These are phyloP conservation scores for Hydropotes inermis DNA, from an alignment of 2,113 vertebrate genomes.

Conservation along the genomic window DNA sequence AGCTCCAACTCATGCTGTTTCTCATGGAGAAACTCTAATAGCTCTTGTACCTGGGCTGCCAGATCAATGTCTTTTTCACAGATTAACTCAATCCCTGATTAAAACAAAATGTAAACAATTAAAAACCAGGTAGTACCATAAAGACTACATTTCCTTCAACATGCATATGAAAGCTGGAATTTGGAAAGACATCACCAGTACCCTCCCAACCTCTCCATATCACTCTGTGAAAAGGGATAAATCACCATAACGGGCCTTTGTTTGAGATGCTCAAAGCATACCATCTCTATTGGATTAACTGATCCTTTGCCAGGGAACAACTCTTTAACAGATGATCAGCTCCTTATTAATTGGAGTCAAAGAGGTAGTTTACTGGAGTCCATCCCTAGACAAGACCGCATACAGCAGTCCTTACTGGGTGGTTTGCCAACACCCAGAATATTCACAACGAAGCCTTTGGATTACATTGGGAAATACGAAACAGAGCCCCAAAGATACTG, in stretches of 20 bases:
- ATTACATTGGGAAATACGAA: background rate
- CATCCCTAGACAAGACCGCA: background rate
- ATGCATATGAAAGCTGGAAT: background rate
- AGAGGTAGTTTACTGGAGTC: background rate
- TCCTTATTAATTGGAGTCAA: background rate
- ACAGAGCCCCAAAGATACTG: background rate
- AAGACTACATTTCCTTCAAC: background rate
- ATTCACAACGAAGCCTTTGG: background rate
- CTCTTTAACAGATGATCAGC: background rate
- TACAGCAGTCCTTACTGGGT: background rate
- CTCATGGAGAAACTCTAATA: slow-evolving; percentile 98
- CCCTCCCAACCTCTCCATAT: background rate
- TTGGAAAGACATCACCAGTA: background rate
- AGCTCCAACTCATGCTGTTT: slow-evolving; percentile 96
- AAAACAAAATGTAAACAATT: background rate
- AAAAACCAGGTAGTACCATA: background rate
- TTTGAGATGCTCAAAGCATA: background rate
- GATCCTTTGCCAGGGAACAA: background rate
- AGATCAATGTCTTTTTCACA: slow-evolving; percentile 98
- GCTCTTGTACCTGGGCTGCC: slow-evolving; percentile 97
- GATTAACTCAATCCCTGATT: slow-evolving; percentile 94
- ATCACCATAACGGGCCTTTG: background rate
- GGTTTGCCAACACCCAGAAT: background rate
- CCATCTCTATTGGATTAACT: background rate
- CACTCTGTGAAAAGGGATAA: background rate